Base-by-base conservation (phyloP, 1,140 invertebrate genomes). In the Drosophila albomicans region DNA sequence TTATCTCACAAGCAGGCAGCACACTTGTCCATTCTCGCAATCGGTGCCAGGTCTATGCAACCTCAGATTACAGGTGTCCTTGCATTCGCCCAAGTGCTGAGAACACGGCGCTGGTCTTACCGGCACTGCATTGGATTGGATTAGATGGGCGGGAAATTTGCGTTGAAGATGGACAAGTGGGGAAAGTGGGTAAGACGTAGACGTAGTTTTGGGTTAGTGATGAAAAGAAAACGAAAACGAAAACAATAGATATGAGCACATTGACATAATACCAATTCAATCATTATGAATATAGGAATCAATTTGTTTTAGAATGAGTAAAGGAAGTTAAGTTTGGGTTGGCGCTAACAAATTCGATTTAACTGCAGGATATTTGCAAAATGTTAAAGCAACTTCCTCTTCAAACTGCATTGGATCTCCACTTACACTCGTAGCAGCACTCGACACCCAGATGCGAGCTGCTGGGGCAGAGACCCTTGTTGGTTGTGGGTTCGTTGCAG, bases 341-440 rank as follows among this genome's bases (percentile, higher is more conserved):
- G 11, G 45, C 30, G 45, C 20, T 46, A 68, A 35, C 20, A 25
- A 3, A 25, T 25, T 25, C 3, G 20, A 30, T 11, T 73, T 84
- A 57, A 84, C 68, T 82, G 61, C 51, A 35, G 49, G 35, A 61
- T 25, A 6, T 5, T 65, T 58, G 56, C 28, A 43, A 54, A 41
- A 48, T 28, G 30, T 52, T 25, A n/a, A n/a, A 43, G n/a, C 41
- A 3, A n/a, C 3, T 43, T n/a, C 3, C 41, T 25, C 20, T 25
- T 25, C 20, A 25, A 38, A 38, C 35, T 38, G 30, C 20, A 73
- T 13, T 58, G 2, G 1, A 1, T 45, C 3, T 49, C 10, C 84
- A 92, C 92, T 93, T 73, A 93, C 93, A 71, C 77, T 92, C 93
- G 49, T 89, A 92, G 61, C 93, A 93, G 58, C 93, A 93, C 49